Conservation (phyloP, 2,113 vertebrate genomes). For the Semnornis frantzii region DNA sequence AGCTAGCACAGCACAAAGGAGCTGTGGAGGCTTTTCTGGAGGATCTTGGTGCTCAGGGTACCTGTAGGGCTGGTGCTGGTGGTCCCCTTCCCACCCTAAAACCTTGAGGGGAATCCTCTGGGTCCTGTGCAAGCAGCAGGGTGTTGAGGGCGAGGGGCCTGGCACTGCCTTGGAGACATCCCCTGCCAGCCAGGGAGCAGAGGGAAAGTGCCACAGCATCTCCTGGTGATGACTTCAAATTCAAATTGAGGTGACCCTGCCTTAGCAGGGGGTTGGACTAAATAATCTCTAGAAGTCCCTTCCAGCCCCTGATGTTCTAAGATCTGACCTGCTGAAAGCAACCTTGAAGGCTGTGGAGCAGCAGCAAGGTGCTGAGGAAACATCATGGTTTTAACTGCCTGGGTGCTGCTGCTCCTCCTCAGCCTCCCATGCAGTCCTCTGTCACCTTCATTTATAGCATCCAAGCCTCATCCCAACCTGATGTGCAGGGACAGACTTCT, state of each 20-base stretch:
- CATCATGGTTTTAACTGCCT: not conserved
- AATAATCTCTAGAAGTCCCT: too few species aligned
- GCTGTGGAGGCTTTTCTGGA: accelerated
- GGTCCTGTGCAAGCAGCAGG: not conserved
- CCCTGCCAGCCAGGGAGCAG: not conserved
- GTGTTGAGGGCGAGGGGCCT: not conserved
- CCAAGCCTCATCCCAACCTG: not conserved
- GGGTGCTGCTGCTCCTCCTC: not conserved
- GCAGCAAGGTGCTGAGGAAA: constrained; percentile 60
- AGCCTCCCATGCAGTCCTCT: not conserved
- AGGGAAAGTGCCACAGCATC: constrained; percentile 17
- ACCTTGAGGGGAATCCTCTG: not conserved
- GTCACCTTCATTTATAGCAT: not conserved
- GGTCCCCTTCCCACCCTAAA: not conserved
- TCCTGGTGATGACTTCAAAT: constrained; percentile 26
- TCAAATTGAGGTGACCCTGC: not conserved
- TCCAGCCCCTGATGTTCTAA: too few species aligned
- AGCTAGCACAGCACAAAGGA: not conserved
- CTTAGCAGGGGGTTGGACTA: too few species aligned
- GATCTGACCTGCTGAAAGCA: not conserved
- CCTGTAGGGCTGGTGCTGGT: not conserved
- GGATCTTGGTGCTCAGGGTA: not conserved
- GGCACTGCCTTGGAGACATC: not conserved
- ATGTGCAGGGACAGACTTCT: too few species aligned
- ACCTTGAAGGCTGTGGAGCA: not conserved